A percentile compares a stretch with the other conserved stretches of the same genome.
Conservation (phyloP, 1,140 invertebrate species). For the Neodiprion lecontei region DNA sequence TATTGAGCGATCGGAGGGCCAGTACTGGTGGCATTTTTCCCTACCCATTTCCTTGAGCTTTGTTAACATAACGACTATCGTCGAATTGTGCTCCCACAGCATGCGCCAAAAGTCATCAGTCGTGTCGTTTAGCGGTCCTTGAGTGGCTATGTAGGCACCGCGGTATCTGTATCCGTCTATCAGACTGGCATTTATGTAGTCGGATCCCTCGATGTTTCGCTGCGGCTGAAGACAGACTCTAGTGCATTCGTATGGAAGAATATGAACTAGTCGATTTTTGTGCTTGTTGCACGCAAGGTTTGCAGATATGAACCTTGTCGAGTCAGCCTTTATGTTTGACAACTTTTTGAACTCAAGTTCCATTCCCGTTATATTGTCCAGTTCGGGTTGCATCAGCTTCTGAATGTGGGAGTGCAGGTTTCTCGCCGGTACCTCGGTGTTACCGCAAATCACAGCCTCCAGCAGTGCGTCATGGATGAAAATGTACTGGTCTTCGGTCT, state of each 20-base stretch:
- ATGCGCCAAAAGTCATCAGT: constrained; percentile 99
- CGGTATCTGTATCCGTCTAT: constrained; percentile 94
- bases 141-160: constrained; percentile 96
- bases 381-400: constrained; percentile 81
- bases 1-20: constrained; percentile 96
- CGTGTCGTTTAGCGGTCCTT: constrained; percentile 94
- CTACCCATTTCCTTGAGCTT: constrained; percentile 97
- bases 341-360: constrained; percentile 98
- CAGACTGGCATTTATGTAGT: constrained; percentile 99
- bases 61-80: constrained; percentile 98
- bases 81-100: constrained; percentile 99
- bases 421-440: constrained; percentile 91
- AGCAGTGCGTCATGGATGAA: constrained; percentile 98
- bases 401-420: constrained; percentile 95
- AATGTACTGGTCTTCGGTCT: constrained; percentile 99
- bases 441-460: constrained; percentile 94
- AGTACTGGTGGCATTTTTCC: constrained; percentile 98
- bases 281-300: constrained; percentile 97
- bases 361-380: constrained; percentile 94
- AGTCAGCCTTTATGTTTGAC: constrained; percentile 93
- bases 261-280: constrained; percentile 97
- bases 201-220: constrained; percentile 91
- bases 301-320: constrained; percentile 92
- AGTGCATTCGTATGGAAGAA: constrained; percentile 95
- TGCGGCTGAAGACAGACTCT: constrained; percentile 93